Evolutionary conservation across 2,888 invertebrate species (phyloP).

Genomic region (Chloroclysta siterata): DNA sequence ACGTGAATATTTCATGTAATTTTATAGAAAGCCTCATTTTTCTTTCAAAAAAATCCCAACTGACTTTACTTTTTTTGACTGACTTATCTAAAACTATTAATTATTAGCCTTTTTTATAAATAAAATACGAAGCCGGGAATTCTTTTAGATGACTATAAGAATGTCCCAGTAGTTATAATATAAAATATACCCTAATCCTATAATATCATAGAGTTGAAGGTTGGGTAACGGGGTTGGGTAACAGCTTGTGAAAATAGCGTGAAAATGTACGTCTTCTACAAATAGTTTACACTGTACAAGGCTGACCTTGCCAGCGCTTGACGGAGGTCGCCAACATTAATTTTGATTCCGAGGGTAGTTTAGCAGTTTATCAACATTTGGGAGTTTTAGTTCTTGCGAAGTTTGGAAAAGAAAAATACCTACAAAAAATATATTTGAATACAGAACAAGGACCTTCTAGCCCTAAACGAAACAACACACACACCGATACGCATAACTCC

Average conservation of each 20-base stretch:
- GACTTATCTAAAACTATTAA: too few relatives aligned
- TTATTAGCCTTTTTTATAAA: too few relatives aligned
- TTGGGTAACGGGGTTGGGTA: background rate
- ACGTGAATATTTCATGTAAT: too few relatives aligned
- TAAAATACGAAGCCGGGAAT: too few relatives aligned
- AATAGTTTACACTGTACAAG: slow-evolving; percentile 22
- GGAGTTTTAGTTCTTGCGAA: slow-evolving; percentile 31
- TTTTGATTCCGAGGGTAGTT: slow-evolving; percentile 41
- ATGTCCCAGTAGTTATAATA: background rate
- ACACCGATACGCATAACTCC: too few relatives aligned
- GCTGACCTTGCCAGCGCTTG: slow-evolving; percentile 36
- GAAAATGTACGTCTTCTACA: slow-evolving; percentile 10
- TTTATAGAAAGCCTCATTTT: too few relatives aligned
- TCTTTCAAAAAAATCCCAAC: too few relatives aligned
- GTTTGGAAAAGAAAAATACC: background rate
- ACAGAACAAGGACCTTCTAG: background rate
- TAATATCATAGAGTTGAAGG: background rate
- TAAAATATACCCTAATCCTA: background rate
- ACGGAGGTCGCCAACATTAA: slow-evolving; percentile 41
- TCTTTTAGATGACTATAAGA: too few relatives aligned
- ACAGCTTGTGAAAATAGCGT: slow-evolving; percentile 9
- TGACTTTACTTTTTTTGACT: too few relatives aligned
- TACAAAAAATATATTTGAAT: background rate
- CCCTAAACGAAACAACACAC: too few relatives aligned
- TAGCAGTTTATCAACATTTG: slow-evolving; percentile 36